Evolutionary conservation across 1,140 invertebrate species (phyloP), one percentile per base, ranked within the genome.

Genomic region (Drosophila sturtevanti): DNA sequence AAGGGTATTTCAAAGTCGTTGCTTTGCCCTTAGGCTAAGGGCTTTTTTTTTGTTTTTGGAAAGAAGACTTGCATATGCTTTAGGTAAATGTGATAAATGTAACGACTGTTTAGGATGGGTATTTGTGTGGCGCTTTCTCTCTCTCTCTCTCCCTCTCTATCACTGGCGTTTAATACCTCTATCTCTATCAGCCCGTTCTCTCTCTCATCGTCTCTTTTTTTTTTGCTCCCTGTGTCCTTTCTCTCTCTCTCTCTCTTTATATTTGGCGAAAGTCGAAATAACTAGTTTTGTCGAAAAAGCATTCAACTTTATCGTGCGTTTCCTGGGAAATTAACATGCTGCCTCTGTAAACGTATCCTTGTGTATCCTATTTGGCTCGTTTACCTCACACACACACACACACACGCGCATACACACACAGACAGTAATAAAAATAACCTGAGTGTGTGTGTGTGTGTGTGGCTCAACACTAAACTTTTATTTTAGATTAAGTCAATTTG

Each of bases 401-500:
- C 21, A n/a, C 24, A 61, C 58, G n/a, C n/a, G 6, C 12, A 35
- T 10, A 35, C 34, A 4, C 4, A 68, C 63, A 58, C 35, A 65
- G 60, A 66, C 37, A 59, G 60, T 77, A 66, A 82, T 77, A 74
- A 87, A 87, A 58, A 68, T 68, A 73, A 78, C 72, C 74, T 31
- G 38, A 63, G 37, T 59, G 60, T 68, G 72, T 68, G 60, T 81
- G 63, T 62, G 61, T 67, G n/a, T 54, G 22, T 59, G 73, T 44
- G 63, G 65, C 60, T 64, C 54, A 69, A 62, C 82, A 81, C 82
- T 87, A 89, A 87, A 87, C 76, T 87, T 87, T 87, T 87, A 87
- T 87, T 87, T 82, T 87, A 87, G 82, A 87, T 87, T 89, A 87
- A 87, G 82, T 87, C 82, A 89, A 87, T 87, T 87, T 89, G 66